Base-by-base conservation (phyloP, 2,113 vertebrate genomes). In the Tetrax tetrax region DNA sequence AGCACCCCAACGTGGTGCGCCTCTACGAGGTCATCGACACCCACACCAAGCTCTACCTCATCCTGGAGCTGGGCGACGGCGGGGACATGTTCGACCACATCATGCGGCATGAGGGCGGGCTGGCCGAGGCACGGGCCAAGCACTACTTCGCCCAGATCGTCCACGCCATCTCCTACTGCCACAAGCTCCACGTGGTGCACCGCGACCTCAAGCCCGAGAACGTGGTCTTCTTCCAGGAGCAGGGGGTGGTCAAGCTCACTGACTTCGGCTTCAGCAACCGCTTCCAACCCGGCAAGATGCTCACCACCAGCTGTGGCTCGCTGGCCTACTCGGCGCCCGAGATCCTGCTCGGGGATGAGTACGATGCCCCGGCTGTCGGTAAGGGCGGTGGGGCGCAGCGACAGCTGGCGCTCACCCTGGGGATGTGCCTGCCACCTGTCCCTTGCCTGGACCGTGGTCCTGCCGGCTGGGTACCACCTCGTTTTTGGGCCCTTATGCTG, bases 31-130 rank as follows among this genome's bases (percentile, higher is more conserved):
- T 99, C 91, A 99, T 99, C 16, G 98, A 99, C 97, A 99, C 99
- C 4, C 98, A 98, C 14, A 97, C 98, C 97, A 99, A 98, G 94
- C 98, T 99, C 87, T 99, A 99, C 98, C 98, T 99, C 84, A 98
- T 99, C 92, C 98, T 99, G 98, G 99, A 99, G 98, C 98, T 99
- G 97, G 99, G 98, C 0, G 98, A 99, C 2, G 99, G 99, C 0
- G 99, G 99, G 2, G 99, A 99, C 97, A 98, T 99, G 96, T 99
- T 98, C 2, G 99, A 99, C 97, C 98, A 99, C 98, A 99, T 99
- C 97, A 98, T 99, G 90, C 98, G 98, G 50, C 99, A 99, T 2
- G 98, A 99, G 82, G 98, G 98, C 0, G 99, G 99, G 1, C 98
- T 99, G 74, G 97, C 97, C 0, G 99, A 99, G 94, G 94, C 45